phyloP scores from a whole-genome alignment of 2,888 invertebrate genomes.

The Plemyria rubiginata region DNA sequence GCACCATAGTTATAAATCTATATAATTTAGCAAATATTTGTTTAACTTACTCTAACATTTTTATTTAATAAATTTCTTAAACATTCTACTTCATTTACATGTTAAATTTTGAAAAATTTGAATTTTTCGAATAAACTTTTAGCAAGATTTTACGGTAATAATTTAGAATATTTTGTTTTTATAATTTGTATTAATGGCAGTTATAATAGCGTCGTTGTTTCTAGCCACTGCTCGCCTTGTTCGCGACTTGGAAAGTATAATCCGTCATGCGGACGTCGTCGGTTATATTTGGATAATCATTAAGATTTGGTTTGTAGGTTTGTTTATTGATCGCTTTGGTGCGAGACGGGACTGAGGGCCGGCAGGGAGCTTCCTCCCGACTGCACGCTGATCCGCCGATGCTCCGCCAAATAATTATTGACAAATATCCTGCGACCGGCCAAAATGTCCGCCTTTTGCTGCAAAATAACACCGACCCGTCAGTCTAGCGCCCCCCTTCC shows the following conservation, averaged over 20 bases:
- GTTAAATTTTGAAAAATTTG: conserved; percentile 47
- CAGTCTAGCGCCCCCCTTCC: conserved; percentile 59
- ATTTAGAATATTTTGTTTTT: conserved; percentile 32
- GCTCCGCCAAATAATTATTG: conserved; percentile 86
- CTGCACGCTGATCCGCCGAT: conserved; percentile 85
- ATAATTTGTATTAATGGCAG: conserved; percentile 34
- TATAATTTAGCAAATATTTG: conserved; percentile 65
- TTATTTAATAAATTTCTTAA: conserved; percentile 64
- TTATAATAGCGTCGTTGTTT: conserved; percentile 26
- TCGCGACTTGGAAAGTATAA: conserved; percentile 2
- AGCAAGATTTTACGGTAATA: conserved; percentile 41
- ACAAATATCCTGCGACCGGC: conserved; percentile 85
- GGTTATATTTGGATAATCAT: conserved; percentile 15
- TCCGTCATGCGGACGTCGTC: conserved; percentile 6
- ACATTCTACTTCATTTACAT: conserved; percentile 66
- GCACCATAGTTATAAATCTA: conserved; percentile 78
- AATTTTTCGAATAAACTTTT: conserved; percentile 37
- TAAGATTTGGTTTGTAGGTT: conserved; percentile 32
- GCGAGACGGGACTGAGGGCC: conserved; percentile 82
- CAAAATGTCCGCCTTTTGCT: conserved; percentile 86
- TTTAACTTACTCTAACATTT: conserved; percentile 50
- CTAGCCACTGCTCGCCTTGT: conserved; percentile 18
- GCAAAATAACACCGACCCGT: conserved; percentile 80
- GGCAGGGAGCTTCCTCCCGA: conserved; percentile 81
- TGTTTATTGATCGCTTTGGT: conserved; percentile 81